Conservation (phyloP, 2,113 vertebrate species). For the Sorex araneus region DNA sequence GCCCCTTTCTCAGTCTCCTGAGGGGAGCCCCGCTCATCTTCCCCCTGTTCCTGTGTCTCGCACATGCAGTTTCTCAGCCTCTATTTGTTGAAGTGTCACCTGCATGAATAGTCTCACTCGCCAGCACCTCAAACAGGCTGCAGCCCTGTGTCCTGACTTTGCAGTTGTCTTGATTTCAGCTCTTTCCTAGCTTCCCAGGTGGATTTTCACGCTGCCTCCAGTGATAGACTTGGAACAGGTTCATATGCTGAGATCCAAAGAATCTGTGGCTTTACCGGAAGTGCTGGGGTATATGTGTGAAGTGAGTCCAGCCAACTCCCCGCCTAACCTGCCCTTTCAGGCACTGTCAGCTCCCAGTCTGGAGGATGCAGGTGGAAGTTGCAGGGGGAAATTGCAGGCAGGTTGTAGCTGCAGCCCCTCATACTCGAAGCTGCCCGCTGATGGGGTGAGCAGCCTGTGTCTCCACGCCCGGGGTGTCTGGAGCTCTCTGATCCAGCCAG, state of each 20-base stretch:
- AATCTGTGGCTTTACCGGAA: constrained; percentile 41
- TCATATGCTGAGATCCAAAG: constrained; percentile 47
- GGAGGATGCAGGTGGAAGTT: not conserved
- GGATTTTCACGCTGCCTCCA: constrained; percentile 36
- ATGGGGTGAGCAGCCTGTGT: not conserved
- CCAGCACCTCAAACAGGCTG: not conserved
- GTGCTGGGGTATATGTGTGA: not conserved
- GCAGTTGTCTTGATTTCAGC: not conserved
- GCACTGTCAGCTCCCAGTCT: not conserved
- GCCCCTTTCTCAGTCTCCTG: not conserved
- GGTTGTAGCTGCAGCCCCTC: not conserved
- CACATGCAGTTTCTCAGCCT: not conserved
- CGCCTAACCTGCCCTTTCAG: not conserved
- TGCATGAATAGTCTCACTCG: not conserved
- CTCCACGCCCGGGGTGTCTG: not conserved
- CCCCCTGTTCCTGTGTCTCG: not conserved
- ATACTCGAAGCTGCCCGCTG: not conserved
- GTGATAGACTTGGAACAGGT: constrained; percentile 21
- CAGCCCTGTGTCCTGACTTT: not conserved
- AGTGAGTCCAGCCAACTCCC: not conserved
- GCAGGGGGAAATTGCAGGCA: not conserved
- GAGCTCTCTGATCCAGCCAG: constrained; percentile 29
- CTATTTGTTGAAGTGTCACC: not conserved
- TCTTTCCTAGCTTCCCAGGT: constrained; percentile 28
- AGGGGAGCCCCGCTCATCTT: not conserved